phyloP scores from a whole-genome alignment of 1,140 invertebrate species.

The Aphelinus atriplicis region DNA sequence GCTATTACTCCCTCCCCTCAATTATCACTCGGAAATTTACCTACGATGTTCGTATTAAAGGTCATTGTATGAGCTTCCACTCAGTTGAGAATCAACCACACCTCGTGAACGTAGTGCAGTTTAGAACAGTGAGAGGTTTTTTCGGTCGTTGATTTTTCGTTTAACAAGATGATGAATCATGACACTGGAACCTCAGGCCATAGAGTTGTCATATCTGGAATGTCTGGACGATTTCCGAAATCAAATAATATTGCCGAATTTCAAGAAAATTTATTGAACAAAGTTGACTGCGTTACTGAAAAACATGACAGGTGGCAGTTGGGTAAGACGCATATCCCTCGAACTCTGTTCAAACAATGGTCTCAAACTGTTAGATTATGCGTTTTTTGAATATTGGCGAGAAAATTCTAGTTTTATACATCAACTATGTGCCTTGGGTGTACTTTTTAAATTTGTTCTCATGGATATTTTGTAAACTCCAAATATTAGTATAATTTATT shows the following conservation, averaged over 20 bases:
- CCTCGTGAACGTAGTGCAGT: not conserved
- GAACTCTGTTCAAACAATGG: not conserved
- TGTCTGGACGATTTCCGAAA: conserved; percentile 73
- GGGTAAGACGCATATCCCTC: conserved; percentile 52
- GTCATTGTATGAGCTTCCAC: not conserved
- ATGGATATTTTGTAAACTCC: no score
- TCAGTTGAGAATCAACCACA: conserved; percentile 13
- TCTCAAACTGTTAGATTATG: no score
- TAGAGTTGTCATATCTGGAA: conserved; percentile 71
- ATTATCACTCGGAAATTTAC: not conserved
- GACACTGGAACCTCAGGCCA: conserved; percentile 37
- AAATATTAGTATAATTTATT: no score
- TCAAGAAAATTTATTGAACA: conserved; percentile 67
- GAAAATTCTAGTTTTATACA: no score
- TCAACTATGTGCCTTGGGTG: no score
- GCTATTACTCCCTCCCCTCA: not conserved
- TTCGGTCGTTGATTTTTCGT: not conserved
- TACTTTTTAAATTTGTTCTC: no score
- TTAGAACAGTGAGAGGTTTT: not conserved
- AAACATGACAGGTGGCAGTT: conserved; percentile 68
- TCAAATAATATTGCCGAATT: conserved; percentile 71
- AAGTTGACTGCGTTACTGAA: conserved; percentile 72
- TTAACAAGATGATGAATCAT: conserved; percentile 34
- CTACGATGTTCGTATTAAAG: not conserved
- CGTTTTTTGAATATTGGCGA: no score